Conservation (phyloP, 1,140 invertebrate species). For the Philopotamus ludificatus region DNA sequence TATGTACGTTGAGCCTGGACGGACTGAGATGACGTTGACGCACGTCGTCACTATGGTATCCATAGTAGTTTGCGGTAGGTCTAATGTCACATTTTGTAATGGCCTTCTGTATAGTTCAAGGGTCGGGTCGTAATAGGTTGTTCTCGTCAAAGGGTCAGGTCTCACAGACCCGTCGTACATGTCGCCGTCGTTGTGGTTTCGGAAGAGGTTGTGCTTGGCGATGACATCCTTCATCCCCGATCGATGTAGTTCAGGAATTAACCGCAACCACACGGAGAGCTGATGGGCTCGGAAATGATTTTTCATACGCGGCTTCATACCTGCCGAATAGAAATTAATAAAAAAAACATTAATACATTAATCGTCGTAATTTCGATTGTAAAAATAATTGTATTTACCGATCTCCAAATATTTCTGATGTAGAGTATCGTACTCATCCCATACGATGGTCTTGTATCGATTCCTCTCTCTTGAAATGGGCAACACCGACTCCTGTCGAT, state of each 20-base stretch:
- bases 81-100: constrained; percentile 56
- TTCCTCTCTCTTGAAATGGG: constrained; percentile 78
- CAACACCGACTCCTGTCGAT: constrained; percentile 69
- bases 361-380: neutral
- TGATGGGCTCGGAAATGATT: constrained; percentile 94
- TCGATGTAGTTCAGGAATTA: constrained; percentile 89
- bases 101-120: constrained; percentile 59
- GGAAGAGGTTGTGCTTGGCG: constrained; percentile 79
- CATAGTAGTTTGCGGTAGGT: constrained; percentile 58
- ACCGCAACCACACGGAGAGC: constrained; percentile 88
- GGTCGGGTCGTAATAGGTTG: constrained; percentile 55
- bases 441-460: constrained; percentile 77
- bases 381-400: too few relatives aligned
- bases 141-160: constrained; percentile 70
- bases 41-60: constrained; percentile 62
- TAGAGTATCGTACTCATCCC: constrained; percentile 89
- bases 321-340: constrained; percentile 51
- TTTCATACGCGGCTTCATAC: constrained; percentile 85
- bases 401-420: constrained; percentile 93
- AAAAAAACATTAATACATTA: neutral
- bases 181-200: constrained; percentile 76
- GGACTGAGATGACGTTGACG: constrained; percentile 57
- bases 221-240: constrained; percentile 86
- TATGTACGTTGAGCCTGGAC: constrained; percentile 52
- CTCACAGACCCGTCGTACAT: constrained; percentile 80